Base-by-base conservation (phyloP, 2,113 vertebrate genomes). In the Romanogobio albipinnatus region DNA sequence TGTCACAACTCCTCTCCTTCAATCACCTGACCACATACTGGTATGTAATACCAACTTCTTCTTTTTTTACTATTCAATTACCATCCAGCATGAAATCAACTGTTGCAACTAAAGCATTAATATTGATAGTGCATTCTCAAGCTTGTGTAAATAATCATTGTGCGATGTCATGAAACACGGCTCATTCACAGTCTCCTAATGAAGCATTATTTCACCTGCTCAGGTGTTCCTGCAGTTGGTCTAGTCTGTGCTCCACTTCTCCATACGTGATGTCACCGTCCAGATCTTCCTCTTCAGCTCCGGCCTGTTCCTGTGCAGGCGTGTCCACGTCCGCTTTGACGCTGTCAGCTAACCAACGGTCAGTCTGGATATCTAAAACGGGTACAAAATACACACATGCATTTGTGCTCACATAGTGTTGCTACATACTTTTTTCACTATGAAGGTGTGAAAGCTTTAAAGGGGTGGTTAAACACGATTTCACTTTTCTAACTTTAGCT, bases 201-300 rank as follows among this genome's bases (percentile, higher is more conserved):
- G 64, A 39, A 19, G 64, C 64, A 0, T 15, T 43, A 47, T 73
- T n/a, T 74, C 22, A 99, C 98, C 98, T 98, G 96, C 97, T 99
- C 84, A 99, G 95, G 85, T 99, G 98, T 64, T 98, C 96, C 88
- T 99, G 98, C 84, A 99, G 97, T 88, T 97, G 94, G 95, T 97
- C 96, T 89, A 99, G 89, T 87, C 97, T 96, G 88, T 99, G 97
- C 86, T 99, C 97, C 90, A 99, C 96, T 93, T 99, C 98, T 59
- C 97, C 96, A 0, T 97, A 99, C 19, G 96, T 96, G 89, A 98
- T 94, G 83, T 99, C 97, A 15, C 96, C 97, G 91, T 96, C 96
- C 4, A 96, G 96, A 89, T 97, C 97, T 49, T 96, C 96, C 86
- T 97, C 97, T 76, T 96, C 96, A 39, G 96, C 92, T 1, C 94